Conservation (phyloP, 2,797 vertebrate genomes). For the Capromys pilorides region DNA sequence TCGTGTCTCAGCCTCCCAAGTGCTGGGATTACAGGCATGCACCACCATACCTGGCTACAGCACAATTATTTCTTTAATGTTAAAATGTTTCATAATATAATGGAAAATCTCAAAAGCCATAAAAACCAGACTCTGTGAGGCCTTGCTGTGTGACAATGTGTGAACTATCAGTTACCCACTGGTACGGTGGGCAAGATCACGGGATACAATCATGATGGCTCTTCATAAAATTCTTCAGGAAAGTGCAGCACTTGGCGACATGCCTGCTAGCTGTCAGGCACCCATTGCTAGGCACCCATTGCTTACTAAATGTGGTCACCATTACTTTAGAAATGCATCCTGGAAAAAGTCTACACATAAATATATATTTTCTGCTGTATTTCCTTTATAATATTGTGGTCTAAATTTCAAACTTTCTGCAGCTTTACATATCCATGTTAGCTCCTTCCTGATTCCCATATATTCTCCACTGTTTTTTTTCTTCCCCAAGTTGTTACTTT, state of each 20-base stretch:
- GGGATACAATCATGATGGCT: background rate
- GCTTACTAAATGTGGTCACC: background rate
- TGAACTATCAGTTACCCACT: background rate
- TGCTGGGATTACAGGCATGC: too few species aligned
- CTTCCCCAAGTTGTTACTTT: background rate
- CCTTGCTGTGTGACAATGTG: background rate
- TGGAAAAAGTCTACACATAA: background rate
- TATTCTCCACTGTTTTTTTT: background rate
- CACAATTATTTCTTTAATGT: background rate
- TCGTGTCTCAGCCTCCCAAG: too few species aligned
- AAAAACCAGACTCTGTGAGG: background rate
- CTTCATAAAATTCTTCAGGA: background rate
- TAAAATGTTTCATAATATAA: slow-evolving; percentile 18
- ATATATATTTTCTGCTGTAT: background rate
- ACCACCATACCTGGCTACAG: background rate
- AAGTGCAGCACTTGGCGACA: background rate
- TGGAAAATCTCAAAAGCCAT: background rate
- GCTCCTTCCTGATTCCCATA: background rate
- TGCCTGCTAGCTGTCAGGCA: rapidly evolving
- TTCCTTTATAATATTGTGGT: background rate
- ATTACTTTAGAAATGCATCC: background rate
- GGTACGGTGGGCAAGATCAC: background rate
- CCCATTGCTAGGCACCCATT: too few species aligned
- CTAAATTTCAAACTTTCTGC: background rate
- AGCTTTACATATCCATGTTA: background rate